Evolutionary conservation across 2,888 invertebrate genomes (phyloP), one percentile per base, ranked within the genome.

Genomic region (Plutella xylostella): DNA sequence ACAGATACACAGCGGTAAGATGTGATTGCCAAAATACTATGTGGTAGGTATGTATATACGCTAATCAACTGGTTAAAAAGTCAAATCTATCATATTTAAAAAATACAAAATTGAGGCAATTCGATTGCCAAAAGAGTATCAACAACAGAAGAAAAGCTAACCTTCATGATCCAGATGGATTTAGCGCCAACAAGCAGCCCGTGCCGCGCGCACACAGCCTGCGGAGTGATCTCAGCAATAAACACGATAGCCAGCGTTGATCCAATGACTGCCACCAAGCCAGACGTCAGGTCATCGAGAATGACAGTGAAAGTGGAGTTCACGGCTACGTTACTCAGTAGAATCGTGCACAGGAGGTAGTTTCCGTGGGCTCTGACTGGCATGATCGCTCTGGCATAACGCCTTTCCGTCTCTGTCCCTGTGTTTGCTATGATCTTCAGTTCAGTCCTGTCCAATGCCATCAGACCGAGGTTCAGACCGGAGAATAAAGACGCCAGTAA

Each of bases 281-380:
- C 97, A 17, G 96, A 94, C 0, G 97, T 97, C 57, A 99, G 74
- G 61, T 95, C 94, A 71, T 99, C 99, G 73, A 99, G 77, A 19
- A 99, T 76, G 66, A 99, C 97, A 2, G 99, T 98, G 64, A 99
- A 93, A 4, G 94, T 94, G n/a, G 96, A 94, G 79, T 99, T 98
- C 19, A 98, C 98, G 49, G 98, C 89, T 19, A 98, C 98, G 72
- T 97, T 97, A 0, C 90, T 80, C 3, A 90, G 70, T 22, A 90
- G 56, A 57, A 93, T 93, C 63, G 92, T 92, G 76, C 94, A 95
- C 43, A 99, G 86, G 43, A 99, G 83, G 72, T 94, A 98, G 82
- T 99, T 99, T 35, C 98, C 98, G 63, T 93, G 91, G 63, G 94
- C 92, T 18, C 98, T 85, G 0, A 99, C 93, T 0, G 99, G 98